A percentile compares a stretch with the other conserved stretches of the same genome.
phyloP scores from a whole-genome alignment of 1,140 invertebrate genomes.

The Elysia chlorotica region DNA sequence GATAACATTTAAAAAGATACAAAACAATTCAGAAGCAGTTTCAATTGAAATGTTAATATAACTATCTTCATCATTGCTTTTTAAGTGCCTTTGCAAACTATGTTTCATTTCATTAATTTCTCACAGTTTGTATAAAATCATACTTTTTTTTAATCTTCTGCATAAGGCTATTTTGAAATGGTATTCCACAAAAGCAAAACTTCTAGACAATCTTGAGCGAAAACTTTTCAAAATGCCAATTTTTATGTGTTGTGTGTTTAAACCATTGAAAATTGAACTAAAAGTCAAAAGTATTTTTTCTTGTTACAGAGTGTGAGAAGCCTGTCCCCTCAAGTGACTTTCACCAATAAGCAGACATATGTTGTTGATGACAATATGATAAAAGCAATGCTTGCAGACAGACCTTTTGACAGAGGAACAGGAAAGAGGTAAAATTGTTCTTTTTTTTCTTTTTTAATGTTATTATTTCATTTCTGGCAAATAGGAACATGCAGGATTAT shows the following conservation, averaged over 20 bases:
- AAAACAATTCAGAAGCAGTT: too few relatives aligned
- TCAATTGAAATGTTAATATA: not conserved
- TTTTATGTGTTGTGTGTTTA: slow-evolving; percentile 1
- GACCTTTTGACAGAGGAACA: slow-evolving; percentile 49
- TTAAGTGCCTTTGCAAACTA: too few relatives aligned
- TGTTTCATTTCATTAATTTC: too few relatives aligned
- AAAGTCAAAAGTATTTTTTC: not conserved
- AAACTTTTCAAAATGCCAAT: too few relatives aligned
- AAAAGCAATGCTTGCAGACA: slow-evolving; percentile 47
- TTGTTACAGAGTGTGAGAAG: not conserved
- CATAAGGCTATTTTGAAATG: too few relatives aligned
- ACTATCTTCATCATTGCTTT: not conserved
- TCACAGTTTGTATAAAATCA: too few relatives aligned
- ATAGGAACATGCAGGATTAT: too few relatives aligned
- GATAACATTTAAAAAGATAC: too few relatives aligned
- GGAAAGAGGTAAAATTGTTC: slow-evolving; percentile 53
- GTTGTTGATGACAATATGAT: slow-evolving; percentile 57
- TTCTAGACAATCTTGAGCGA: too few relatives aligned
- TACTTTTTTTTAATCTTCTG: too few relatives aligned
- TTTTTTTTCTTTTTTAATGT: not conserved
- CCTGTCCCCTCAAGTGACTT: slow-evolving; percentile 35
- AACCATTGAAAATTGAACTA: not conserved
- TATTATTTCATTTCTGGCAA: too few relatives aligned
- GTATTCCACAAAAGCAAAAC: too few relatives aligned
- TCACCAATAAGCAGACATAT: slow-evolving; percentile 40